Percentiles rank a stretch among this genome's conserved stretches.
Conservation (phyloP, 2,797 vertebrate species). For the Valencia hispanica region DNA sequence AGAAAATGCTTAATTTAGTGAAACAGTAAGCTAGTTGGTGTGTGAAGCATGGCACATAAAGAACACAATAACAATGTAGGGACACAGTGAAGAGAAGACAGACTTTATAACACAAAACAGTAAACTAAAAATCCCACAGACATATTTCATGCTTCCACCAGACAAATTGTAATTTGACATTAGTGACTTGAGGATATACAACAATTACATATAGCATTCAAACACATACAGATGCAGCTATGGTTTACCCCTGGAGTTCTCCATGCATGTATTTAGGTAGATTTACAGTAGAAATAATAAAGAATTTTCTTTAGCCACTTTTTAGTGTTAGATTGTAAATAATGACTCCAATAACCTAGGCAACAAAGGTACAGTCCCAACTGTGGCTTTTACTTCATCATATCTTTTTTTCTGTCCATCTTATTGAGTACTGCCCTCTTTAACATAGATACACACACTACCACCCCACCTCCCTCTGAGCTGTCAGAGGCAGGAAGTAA, state of each 20-base stretch:
- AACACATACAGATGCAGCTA: not conserved
- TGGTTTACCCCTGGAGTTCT: not conserved
- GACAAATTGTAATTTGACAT: conserved; percentile 62
- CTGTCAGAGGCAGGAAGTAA: conserved; percentile 57
- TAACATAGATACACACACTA: conserved; percentile 15
- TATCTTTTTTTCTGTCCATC: conserved; percentile 5
- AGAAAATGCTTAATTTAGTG: no score
- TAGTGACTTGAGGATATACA: conserved; percentile 11
- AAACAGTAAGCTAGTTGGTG: no score
- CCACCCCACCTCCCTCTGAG: conserved; percentile 38
- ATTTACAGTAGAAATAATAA: not conserved
- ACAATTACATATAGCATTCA: not conserved
- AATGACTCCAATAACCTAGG: conserved; percentile 21
- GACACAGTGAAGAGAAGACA: not conserved
- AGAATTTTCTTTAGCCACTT: not conserved
- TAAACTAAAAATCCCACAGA: conserved; percentile 35
- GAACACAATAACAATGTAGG: no score
- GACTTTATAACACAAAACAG: conserved; percentile 11
- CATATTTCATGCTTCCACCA: conserved; percentile 44
- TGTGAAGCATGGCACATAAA: no score
- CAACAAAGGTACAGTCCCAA: conserved; percentile 14
- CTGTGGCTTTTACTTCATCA: conserved; percentile 21
- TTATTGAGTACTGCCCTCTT: not conserved
- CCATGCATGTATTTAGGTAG: not conserved
- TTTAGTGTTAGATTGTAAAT: conserved; percentile 14